Percentiles rank a stretch among this genome's conserved stretches.
phyloP scores from a whole-genome alignment of 2,797 vertebrate genomes.

The Squalus acanthias region DNA sequence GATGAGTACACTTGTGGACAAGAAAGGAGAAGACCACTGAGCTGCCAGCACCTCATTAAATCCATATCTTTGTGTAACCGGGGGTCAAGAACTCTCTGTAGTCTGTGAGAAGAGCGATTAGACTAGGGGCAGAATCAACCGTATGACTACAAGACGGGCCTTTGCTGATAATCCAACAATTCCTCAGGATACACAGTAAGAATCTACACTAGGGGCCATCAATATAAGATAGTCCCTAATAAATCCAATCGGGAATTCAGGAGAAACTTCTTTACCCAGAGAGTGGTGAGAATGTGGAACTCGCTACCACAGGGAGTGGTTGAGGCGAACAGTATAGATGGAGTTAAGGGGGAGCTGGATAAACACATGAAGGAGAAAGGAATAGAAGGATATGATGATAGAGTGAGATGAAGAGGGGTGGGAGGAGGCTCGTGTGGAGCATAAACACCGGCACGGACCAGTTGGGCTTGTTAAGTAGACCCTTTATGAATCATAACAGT shows the following conservation, averaged over 20 bases:
- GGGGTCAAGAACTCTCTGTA: neutral
- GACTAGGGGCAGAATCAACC: neutral
- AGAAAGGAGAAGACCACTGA: neutral
- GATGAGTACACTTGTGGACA: neutral
- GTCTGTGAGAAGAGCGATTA: neutral
- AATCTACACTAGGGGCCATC: neutral
- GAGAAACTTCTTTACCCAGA: no score
- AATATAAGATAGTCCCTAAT: no score
- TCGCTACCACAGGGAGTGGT: no score
- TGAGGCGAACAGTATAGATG: no score
- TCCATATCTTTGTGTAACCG: neutral
- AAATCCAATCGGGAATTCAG: no score
- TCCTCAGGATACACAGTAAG: neutral
- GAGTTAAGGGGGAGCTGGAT: neutral
- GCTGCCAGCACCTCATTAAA: neutral
- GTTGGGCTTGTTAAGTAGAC: no score
- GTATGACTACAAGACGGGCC: neutral
- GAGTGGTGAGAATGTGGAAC: no score
- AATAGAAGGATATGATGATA: neutral
- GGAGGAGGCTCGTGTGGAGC: neutral
- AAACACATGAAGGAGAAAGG: neutral
- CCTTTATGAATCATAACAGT: no score
- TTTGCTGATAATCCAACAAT: neutral
- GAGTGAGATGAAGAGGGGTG: neutral
- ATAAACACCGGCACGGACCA: no score